Evolutionary conservation across 2,113 vertebrate genomes (phyloP).

Genomic region (Mola mola): DNA sequence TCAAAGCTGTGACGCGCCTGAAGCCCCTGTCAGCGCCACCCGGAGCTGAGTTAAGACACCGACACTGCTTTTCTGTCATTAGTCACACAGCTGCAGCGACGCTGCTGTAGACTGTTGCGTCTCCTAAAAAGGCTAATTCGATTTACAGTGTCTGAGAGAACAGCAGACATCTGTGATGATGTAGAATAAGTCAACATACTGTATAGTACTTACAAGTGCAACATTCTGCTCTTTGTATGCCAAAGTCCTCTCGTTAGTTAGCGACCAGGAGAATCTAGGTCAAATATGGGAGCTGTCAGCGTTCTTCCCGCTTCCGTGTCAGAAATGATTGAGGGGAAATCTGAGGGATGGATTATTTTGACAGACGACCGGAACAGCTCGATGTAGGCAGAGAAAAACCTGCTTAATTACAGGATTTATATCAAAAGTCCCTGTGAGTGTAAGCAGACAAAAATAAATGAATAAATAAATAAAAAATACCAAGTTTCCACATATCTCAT

Average conservation of each 20-base stretch:
- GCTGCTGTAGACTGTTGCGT: slow-evolving; percentile 1
- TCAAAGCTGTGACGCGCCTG: slow-evolving; percentile 44
- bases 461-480: no score
- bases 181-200: neutral
- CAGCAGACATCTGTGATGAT: neutral
- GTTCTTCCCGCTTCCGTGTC: slow-evolving; percentile 8
- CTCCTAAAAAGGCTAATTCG: slow-evolving; percentile 14
- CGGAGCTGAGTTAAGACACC: no score
- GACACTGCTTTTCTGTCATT: slow-evolving; percentile 57
- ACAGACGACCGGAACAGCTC: no score
- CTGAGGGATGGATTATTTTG: no score
- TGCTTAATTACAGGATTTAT: no score
- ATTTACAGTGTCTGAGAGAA: neutral
- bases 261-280: slow-evolving; percentile 1
- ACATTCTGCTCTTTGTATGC: neutral
- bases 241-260: neutral
- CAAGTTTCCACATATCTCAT: no score
- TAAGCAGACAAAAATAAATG: no score
- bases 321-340: no score
- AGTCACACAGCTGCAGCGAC: slow-evolving; percentile 18
- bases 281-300: slow-evolving; percentile 15
- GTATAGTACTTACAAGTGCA: neutral
- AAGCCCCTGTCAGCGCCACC: no score
- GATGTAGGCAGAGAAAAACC: no score
- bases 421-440: no score